Evolutionary conservation across 2,888 invertebrate genomes (phyloP).

Genomic region (Nineta flava): DNA sequence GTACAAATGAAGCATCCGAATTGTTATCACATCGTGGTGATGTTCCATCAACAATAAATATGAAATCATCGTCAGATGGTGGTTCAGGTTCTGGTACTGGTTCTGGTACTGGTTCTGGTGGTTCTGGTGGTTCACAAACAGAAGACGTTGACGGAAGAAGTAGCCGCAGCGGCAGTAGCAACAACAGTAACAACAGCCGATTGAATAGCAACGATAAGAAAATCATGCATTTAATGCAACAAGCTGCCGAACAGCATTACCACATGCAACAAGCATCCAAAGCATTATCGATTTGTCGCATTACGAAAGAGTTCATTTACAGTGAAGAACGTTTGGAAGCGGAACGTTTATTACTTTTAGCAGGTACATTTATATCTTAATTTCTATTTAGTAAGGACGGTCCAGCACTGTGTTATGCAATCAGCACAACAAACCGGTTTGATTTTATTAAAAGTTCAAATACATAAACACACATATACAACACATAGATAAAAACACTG

Average conservation of each 20-base stretch:
- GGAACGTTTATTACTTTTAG: neutral
- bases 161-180: too few species aligned
- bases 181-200: too few species aligned
- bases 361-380: neutral
- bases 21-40: neutral
- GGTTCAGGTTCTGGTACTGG: too few species aligned
- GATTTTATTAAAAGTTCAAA: too few species aligned
- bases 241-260: neutral
- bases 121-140: too few species aligned
- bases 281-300: neutral
- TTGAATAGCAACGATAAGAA: neutral
- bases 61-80: neutral
- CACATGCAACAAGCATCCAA: constrained; percentile 1
- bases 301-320: neutral
- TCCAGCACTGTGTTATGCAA: too few species aligned
- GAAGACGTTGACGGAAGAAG: neutral
- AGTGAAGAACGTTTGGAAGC: neutral
- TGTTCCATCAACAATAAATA: neutral
- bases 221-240: constrained; percentile 1
- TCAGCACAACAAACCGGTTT: too few species aligned
- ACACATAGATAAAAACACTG: too few species aligned
- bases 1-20: neutral
- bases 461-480: too few species aligned
- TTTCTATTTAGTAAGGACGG: too few species aligned
- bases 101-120: too few species aligned